These are phyloP conservation scores for Leucoraja erinaceus DNA, from an alignment of 2,113 vertebrate species.

Conservation along the genomic window DNA sequence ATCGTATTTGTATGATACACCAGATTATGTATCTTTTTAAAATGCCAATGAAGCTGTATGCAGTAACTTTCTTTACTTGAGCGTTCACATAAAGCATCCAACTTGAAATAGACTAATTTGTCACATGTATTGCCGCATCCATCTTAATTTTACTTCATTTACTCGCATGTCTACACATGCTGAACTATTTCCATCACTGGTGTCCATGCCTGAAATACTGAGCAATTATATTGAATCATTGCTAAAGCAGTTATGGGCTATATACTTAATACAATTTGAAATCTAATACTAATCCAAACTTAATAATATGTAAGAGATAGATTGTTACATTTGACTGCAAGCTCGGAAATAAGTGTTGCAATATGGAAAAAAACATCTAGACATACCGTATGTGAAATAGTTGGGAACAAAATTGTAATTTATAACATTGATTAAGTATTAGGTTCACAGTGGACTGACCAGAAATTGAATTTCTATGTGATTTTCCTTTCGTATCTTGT, in stretches of 20 bases:
- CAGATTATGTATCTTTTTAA: neutral
- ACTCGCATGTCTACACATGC: neutral
- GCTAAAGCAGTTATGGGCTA: neutral
- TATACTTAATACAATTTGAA: neutral
- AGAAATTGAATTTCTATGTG: conserved; percentile 52
- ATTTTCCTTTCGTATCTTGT: conserved; percentile 53
- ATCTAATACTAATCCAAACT: neutral
- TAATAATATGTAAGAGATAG: neutral
- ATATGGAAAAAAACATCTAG: neutral
- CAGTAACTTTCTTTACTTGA: neutral
- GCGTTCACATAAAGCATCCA: neutral
- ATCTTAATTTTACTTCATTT: neutral
- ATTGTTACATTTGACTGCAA: neutral
- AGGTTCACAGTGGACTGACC: conserved; percentile 52
- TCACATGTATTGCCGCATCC: neutral
- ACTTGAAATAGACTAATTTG: neutral
- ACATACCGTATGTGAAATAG: neutral
- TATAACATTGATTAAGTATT: neutral
- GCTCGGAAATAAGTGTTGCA: neutral
- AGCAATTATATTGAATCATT: neutral
- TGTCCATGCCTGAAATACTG: neutral
- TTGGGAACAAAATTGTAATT: neutral
- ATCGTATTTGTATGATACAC: conserved; percentile 3
- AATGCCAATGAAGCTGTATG: neutral
- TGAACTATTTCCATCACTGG: neutral